phyloP scores from a whole-genome alignment of 2,797 vertebrate species.

The Anguilla obscura region DNA sequence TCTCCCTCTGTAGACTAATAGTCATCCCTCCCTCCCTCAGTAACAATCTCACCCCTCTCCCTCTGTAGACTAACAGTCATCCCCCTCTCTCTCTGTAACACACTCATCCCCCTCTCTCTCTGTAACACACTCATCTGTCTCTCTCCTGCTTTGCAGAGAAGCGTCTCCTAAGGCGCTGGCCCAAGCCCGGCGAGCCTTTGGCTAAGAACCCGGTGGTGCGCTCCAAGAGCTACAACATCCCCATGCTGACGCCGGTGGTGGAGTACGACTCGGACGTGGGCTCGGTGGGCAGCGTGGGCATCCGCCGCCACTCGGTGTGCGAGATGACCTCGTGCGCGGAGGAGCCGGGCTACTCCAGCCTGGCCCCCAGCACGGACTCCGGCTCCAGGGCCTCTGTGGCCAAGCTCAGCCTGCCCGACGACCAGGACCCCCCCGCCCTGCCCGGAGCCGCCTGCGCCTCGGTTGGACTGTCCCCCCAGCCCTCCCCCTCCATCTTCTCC shows the following conservation, averaged over 20 bases:
- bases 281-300: conserved; percentile 55
- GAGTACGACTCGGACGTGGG: conserved; percentile 84
- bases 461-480: conserved; percentile 60
- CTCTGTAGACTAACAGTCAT: background rate
- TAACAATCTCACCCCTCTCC: background rate
- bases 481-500: conserved; percentile 71
- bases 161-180: conserved; percentile 72
- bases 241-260: conserved; percentile 85
- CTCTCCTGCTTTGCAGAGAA: conserved; percentile 74
- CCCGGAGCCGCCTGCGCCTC: conserved; percentile 32
- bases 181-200: conserved; percentile 67
- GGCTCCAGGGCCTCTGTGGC: conserved; percentile 60
- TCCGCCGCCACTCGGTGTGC: conserved; percentile 87
- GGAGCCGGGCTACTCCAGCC: conserved; percentile 77
- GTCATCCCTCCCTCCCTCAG: background rate
- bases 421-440: conserved; percentile 25
- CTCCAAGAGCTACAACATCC: conserved; percentile 94
- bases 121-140: background rate
- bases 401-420: conserved; percentile 47
- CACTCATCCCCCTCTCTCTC: background rate
- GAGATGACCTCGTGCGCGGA: conserved; percentile 90
- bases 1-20: background rate
- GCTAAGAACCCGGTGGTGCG: conserved; percentile 88
- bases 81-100: background rate
- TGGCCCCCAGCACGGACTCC: conserved; percentile 60